Evolutionary conservation across 2,888 invertebrate genomes (phyloP).

Genomic region (Tuta absoluta): DNA sequence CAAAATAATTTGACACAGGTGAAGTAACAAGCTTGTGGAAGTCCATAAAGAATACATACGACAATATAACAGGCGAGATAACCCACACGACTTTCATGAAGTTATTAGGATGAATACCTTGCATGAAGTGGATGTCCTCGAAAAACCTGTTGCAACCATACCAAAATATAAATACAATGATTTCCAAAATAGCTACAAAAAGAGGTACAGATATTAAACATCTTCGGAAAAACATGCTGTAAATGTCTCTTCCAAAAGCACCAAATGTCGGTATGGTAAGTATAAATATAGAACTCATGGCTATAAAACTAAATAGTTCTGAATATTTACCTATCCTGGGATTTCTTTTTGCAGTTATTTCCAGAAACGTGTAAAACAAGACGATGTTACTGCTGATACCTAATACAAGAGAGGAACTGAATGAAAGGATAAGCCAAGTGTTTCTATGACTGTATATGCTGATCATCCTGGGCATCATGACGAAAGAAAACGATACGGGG

Average conservation of each 20-base stretch:
- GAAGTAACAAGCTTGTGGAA: slow-evolving; percentile 23
- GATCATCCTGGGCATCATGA: slow-evolving; percentile 61
- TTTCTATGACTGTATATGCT: slow-evolving; percentile 46
- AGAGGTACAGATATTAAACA: slow-evolving; percentile 42
- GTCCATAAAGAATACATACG: slow-evolving; percentile 49
- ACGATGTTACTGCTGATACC: slow-evolving; percentile 48
- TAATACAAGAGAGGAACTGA: slow-evolving; percentile 48
- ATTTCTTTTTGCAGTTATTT: slow-evolving; percentile 46
- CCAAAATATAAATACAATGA: slow-evolving; percentile 59
- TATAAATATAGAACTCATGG: slow-evolving; percentile 46
- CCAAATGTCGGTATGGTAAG: slow-evolving; percentile 56
- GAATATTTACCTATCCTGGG: slow-evolving; percentile 49
- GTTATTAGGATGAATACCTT: slow-evolving; percentile 60
- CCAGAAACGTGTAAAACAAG: slow-evolving; percentile 49
- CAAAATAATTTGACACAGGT: slow-evolving; percentile 31
- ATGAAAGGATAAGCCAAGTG: slow-evolving; percentile 54
- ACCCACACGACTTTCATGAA: slow-evolving; percentile 60
- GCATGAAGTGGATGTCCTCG: slow-evolving; percentile 75
- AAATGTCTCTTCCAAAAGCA: slow-evolving; percentile 42
- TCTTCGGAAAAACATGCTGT: slow-evolving; percentile 43
- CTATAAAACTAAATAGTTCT: slow-evolving; percentile 48
- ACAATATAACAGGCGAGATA: slow-evolving; percentile 42
- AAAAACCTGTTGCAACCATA: slow-evolving; percentile 66
- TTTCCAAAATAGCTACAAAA: slow-evolving; percentile 52
- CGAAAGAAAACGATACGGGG: slow-evolving; percentile 52